Evolutionary conservation across 2,888 invertebrate genomes (phyloP), one percentile per base, ranked within the genome.

Genomic region (Flexamia atlantica): DNA sequence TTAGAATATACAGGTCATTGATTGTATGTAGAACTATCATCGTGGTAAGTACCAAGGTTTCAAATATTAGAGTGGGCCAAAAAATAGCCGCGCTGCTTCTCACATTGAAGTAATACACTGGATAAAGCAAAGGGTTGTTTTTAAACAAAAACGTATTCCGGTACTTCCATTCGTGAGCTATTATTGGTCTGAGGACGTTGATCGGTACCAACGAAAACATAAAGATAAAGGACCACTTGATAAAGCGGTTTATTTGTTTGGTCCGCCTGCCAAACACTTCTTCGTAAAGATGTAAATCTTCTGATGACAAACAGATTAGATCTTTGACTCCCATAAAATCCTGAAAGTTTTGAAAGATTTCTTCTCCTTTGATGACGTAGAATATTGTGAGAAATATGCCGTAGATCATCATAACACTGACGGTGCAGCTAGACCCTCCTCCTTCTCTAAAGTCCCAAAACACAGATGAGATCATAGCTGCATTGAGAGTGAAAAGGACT

Each of bases 1-100:
- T 72, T 3, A 72, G 72, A 12, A 72, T 72, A n/a, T 72, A 72
- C 7, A 72, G 42, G 10, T 72, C 72, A 20, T 72, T 72, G 36
- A 42, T 23, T 7, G 40, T 36, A 17, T 72, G 72, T 10, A 72
- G 1, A 17, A 42, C 42, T 23, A 72, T 36, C 5, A 72, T 23
- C 7, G 23, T 14, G 7, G 40, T 40, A 3, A 72, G 72, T n/a
- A n/a, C 12, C 9, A 72, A 17, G 3, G 40, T n/a, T 36, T 72
- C 32, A 17, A 72, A 42, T 1, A 20, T 20, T 5, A 72, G 20
- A 23, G 72, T 72, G 1, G 72, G 40, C 72, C 72, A 72, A 23
- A 72, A 72, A 30, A 72, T 40, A 23, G 42, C 23, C 9, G 20
- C n/a, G 14, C 42, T 42, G 4, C 20, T 42, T 4, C 42, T 20